Conservation (phyloP, 2,113 vertebrate species). For the Neomonachus schauinslandi region DNA sequence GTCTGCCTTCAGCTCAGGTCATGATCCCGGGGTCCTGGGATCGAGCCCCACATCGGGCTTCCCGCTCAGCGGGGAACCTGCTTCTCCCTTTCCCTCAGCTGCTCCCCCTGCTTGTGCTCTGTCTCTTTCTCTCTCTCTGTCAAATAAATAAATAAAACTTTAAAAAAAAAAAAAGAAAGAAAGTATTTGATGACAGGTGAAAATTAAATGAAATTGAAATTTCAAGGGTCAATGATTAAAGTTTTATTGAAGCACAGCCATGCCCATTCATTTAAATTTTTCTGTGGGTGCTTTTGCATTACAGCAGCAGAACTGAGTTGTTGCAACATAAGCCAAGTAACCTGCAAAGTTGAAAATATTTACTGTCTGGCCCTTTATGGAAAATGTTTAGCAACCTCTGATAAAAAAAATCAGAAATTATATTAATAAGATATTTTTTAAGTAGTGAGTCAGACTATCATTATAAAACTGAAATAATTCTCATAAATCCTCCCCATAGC, state of each 20-base stretch:
- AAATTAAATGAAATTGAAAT: background rate
- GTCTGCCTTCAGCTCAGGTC: too few relatives aligned
- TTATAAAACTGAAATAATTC: constrained; percentile 38
- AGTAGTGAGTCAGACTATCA: background rate
- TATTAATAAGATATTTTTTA: constrained; percentile 25
- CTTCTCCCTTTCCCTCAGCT: too few relatives aligned
- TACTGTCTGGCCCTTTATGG: background rate
- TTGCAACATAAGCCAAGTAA: background rate
- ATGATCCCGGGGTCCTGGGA: too few relatives aligned
- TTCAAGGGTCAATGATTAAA: background rate
- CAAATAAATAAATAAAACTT: too few relatives aligned
- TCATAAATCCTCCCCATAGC: background rate
- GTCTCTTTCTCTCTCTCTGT: too few relatives aligned
- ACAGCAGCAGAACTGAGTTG: background rate
- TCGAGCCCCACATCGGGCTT: too few relatives aligned
- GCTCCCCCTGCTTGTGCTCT: too few relatives aligned
- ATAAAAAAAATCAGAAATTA: background rate
- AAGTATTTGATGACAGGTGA: background rate
- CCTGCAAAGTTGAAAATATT: background rate
- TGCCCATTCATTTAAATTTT: background rate
- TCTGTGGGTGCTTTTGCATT: background rate
- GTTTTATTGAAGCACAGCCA: background rate
- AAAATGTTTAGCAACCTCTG: background rate
- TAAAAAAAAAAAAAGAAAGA: background rate
- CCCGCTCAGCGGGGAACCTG: too few relatives aligned